These are phyloP conservation scores for Hypothenemus hampei DNA, from an alignment of 1,140 invertebrate genomes.

Conservation along the genomic window DNA sequence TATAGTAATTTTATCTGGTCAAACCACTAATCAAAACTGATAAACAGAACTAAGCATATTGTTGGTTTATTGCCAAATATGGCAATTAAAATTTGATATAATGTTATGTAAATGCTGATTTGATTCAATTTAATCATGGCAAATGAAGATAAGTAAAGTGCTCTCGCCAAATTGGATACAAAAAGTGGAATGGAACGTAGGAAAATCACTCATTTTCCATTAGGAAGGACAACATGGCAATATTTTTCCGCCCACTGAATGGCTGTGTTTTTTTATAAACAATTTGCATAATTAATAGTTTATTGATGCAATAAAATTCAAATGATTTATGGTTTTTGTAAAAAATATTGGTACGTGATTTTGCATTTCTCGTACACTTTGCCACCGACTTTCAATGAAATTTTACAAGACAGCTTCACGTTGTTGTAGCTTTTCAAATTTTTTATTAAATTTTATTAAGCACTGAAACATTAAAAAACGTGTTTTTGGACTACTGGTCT, in stretches of 20 bases:
- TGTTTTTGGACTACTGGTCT: not conserved
- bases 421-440: not conserved
- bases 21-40: constrained; percentile 13
- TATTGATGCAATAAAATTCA: constrained; percentile 2
- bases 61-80: constrained; percentile 17
- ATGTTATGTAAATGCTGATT: constrained; percentile 15
- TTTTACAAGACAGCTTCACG: not conserved
- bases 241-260: constrained; percentile 9
- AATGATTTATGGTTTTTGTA: too few relatives aligned
- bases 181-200: too few relatives aligned
- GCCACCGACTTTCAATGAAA: too few relatives aligned
- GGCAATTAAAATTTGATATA: constrained; percentile 13
- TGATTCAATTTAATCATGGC: not conserved
- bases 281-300: constrained; percentile 7
- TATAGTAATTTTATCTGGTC: constrained; percentile 19
- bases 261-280: not conserved
- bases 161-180: constrained; percentile 2
- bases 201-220: constrained; percentile 2
- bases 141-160: not conserved
- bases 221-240: not conserved
- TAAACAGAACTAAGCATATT: constrained; percentile 5
- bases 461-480: not conserved
- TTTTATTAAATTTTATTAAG: not conserved
- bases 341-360: too few relatives aligned
- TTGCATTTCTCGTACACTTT: too few relatives aligned